Conservation (phyloP, 2,888 invertebrate genomes). For the Epinotia ramella region DNA sequence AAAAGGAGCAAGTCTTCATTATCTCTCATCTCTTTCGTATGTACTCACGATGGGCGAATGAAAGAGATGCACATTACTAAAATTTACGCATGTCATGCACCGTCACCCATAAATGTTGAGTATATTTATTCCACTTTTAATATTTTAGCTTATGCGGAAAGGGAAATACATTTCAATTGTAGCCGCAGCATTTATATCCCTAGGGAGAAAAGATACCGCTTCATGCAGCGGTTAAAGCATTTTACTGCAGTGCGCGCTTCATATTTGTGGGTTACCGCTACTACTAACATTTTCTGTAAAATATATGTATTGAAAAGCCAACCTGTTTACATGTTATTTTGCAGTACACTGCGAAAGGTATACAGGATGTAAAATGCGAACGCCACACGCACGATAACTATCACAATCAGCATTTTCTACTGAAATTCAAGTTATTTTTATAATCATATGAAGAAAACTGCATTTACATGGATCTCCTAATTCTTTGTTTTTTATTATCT, state of each 20-base stretch:
- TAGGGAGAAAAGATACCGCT: neutral
- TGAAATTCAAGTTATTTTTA: no score
- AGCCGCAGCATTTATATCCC: constrained; percentile 1
- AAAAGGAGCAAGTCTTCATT: constrained; percentile 12
- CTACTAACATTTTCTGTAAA: neutral
- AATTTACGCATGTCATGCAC: constrained; percentile 34
- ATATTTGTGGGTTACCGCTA: constrained; percentile 2
- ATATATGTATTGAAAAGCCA: neutral
- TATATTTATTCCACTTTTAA: neutral
- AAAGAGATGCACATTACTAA: constrained; percentile 26
- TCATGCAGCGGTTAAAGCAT: neutral
- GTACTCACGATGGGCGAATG: neutral
- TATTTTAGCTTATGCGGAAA: constrained; percentile 12
- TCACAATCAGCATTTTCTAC: no score
- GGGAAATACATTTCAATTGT: constrained; percentile 17
- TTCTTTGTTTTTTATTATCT: no score
- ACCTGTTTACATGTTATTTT: neutral
- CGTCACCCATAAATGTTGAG: constrained; percentile 12
- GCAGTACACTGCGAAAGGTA: neutral
- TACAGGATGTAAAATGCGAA: neutral
- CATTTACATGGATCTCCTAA: no score
- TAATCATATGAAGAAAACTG: no score
- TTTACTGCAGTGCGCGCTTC: constrained; percentile 3
- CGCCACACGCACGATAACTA: no score
- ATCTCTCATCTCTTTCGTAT: neutral